Evolutionary conservation across 2,888 invertebrate genomes (phyloP).

Genomic region (Eretmocerus hayati): DNA sequence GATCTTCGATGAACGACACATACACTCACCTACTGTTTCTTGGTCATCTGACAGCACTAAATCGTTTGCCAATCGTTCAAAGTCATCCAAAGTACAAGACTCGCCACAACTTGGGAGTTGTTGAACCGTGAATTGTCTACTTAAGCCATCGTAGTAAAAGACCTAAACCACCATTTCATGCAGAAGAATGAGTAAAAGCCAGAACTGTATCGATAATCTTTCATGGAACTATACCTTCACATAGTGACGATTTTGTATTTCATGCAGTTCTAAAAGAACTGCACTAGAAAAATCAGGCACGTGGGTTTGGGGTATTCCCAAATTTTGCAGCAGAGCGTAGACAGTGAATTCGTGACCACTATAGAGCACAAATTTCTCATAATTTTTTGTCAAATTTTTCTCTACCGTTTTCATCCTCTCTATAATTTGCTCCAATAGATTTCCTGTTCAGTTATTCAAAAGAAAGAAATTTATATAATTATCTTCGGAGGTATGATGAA

Average conservation of each 20-base stretch:
- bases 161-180: not conserved
- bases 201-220: not conserved
- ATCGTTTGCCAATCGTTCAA: too few relatives aligned
- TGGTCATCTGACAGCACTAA: too few relatives aligned
- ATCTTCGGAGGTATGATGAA: too few relatives aligned
- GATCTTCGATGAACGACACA: too few relatives aligned
- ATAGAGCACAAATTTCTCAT: conserved; percentile 49
- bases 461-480: too few relatives aligned
- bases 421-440: conserved; percentile 14
- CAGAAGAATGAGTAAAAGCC: not conserved
- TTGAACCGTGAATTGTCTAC: conserved; percentile 43
- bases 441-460: conserved; percentile 45
- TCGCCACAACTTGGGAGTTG: conserved; percentile 48
- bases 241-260: conserved; percentile 35
- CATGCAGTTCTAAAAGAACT: conserved; percentile 51
- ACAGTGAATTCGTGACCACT: conserved; percentile 61
- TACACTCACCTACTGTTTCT: too few relatives aligned
- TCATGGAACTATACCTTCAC: conserved; percentile 38
- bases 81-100: conserved; percentile 51
- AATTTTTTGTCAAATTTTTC: conserved; percentile 36
- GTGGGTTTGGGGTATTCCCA: conserved; percentile 52
- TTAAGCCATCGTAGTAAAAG: conserved; percentile 34
- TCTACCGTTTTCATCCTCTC: conserved; percentile 27
- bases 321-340: conserved; percentile 51
- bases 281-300: conserved; percentile 54